These are phyloP conservation scores for Anthophora plumipes DNA, from an alignment of 2,888 invertebrate species.

Conservation along the genomic window DNA sequence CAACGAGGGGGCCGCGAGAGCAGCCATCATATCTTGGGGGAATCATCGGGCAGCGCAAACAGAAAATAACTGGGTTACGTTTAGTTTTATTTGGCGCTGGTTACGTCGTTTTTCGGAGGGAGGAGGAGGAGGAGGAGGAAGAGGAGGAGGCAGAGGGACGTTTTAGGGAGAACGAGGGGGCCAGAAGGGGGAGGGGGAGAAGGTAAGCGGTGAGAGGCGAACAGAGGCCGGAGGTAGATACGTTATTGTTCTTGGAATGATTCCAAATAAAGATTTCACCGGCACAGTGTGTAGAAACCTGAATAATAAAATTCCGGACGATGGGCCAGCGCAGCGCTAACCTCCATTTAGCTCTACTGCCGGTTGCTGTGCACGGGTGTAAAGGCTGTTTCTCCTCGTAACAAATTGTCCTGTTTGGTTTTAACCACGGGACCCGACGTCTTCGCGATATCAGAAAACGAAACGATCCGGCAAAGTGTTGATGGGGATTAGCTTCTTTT, in stretches of 20 bases:
- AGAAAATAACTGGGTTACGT: conserved; percentile 84
- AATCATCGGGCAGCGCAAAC: conserved; percentile 80
- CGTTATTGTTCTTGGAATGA: conserved; percentile 85
- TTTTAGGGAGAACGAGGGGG: conserved; percentile 26
- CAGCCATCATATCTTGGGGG: conserved; percentile 81
- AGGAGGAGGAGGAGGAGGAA: conserved; percentile 24
- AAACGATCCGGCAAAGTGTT: conserved; percentile 60
- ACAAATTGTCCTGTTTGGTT: conserved; percentile 72
- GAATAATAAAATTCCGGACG: conserved; percentile 83
- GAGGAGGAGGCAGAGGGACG: neutral
- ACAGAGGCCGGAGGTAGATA: conserved; percentile 67
- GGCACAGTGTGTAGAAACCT: conserved; percentile 79
- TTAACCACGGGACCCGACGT: conserved; percentile 63
- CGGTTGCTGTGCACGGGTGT: conserved; percentile 61
- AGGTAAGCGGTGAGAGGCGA: neutral
- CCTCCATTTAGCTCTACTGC: conserved; percentile 75
- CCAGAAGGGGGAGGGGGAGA: neutral
- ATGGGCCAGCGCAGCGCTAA: conserved; percentile 71
- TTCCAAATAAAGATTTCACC: conserved; percentile 85
- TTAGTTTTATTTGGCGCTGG: conserved; percentile 82
- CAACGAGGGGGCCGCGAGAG: conserved; percentile 76
- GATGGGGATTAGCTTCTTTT: conserved; percentile 62
- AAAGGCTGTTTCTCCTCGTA: conserved; percentile 64
- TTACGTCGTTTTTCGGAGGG: conserved; percentile 58
- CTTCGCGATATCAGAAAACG: conserved; percentile 65